phyloP scores from a whole-genome alignment of 2,888 invertebrate species.

The Vannuccia rotundouncinata region DNA sequence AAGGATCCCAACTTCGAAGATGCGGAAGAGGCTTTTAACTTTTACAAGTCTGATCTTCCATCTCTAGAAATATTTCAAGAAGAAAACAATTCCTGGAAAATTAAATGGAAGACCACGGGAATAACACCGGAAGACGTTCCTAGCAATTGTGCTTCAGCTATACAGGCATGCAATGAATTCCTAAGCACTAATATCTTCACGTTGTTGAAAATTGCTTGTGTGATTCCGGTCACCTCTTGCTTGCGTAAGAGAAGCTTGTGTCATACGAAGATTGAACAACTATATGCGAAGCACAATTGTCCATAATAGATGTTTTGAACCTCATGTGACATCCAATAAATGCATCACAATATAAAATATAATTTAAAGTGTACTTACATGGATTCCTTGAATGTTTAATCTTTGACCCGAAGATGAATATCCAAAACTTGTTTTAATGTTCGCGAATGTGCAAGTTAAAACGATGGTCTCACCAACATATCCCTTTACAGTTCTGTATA shows the following conservation, averaged over 20 bases:
- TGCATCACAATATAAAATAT: too few species aligned
- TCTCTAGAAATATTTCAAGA: conserved; percentile 28
- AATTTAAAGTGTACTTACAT: too few species aligned
- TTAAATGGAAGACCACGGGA: neutral
- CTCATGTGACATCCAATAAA: too few species aligned
- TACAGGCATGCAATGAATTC: conserved; percentile 26
- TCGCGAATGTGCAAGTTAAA: too few species aligned
- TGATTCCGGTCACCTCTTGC: neutral
- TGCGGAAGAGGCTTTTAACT: neutral
- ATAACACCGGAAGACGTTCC: neutral
- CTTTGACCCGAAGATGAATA: too few species aligned
- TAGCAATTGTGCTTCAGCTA: conserved; percentile 24
- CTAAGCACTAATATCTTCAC: conserved; percentile 24
- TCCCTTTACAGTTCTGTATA: too few species aligned
- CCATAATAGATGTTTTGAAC: too few species aligned
- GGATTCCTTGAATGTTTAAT: too few species aligned
- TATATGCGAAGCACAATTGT: conserved; percentile 33
- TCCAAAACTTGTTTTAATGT: too few species aligned
- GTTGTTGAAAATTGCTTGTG: conserved; percentile 29
- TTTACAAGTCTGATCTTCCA: conserved; percentile 29
- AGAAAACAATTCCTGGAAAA: conserved; percentile 23
- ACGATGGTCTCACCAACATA: too few species aligned
- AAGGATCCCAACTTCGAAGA: neutral
- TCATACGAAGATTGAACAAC: conserved; percentile 21
- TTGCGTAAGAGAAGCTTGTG: conserved; percentile 33